Conservation (phyloP, 2,888 invertebrate genomes). For the Dermolepida albohirtum region DNA sequence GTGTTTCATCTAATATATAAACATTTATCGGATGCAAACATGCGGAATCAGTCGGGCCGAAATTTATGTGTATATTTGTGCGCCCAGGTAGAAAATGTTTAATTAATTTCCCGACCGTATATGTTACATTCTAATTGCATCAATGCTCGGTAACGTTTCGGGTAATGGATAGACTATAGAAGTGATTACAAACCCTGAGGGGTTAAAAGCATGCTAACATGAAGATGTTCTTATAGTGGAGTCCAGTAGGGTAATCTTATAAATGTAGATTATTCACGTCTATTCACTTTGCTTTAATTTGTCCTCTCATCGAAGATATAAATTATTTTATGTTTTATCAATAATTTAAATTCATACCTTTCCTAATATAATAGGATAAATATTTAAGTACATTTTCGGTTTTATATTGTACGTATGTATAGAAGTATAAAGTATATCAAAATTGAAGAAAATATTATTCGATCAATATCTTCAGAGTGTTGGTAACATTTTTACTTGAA, state of each 20-base stretch:
- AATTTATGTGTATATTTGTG: constrained; percentile 42
- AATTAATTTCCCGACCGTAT: constrained; percentile 45
- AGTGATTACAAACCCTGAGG: constrained; percentile 16
- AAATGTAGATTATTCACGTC: not conserved
- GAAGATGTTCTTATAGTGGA: constrained; percentile 13
- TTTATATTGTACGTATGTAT: no score
- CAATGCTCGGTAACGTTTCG: constrained; percentile 33
- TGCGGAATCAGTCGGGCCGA: constrained; percentile 42
- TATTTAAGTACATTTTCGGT: no score
- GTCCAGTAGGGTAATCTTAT: not conserved
- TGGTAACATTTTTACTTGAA: no score
- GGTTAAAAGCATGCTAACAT: constrained; percentile 29
- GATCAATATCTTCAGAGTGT: no score
- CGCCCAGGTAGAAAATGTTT: constrained; percentile 43
- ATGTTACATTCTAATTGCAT: constrained; percentile 44
- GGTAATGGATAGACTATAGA: constrained; percentile 25
- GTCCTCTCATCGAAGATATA: not conserved
- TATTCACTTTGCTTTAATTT: not conserved
- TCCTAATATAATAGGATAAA: no score
- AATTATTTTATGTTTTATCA: no score
- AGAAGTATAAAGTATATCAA: no score
- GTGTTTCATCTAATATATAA: constrained; percentile 48
- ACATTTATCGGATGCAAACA: constrained; percentile 48
- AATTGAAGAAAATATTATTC: no score
- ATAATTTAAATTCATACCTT: not conserved